These are phyloP conservation scores for Melanotaenia boesemani DNA, from an alignment of 2,797 vertebrate genomes.

Conservation along the genomic window DNA sequence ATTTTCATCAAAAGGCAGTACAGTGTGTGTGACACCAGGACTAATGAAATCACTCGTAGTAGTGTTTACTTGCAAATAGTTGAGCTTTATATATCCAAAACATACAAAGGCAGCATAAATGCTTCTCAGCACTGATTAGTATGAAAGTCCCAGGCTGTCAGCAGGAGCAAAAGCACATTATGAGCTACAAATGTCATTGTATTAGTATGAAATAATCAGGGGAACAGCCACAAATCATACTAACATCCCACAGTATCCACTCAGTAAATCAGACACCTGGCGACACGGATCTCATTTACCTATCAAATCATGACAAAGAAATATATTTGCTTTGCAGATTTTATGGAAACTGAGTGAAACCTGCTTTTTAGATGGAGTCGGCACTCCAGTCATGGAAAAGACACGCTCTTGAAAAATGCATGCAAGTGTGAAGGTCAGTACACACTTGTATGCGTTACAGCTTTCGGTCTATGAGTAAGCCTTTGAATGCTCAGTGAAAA, in stretches of 20 bases:
- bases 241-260: constrained; percentile 19
- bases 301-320: neutral
- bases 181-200: constrained; percentile 56
- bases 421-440: constrained; percentile 55
- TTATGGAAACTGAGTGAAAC: constrained; percentile 20
- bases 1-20: constrained; percentile 26
- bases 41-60: constrained; percentile 41
- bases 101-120: constrained; percentile 38
- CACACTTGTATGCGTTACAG: neutral
- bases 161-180: constrained; percentile 51
- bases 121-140: constrained; percentile 50
- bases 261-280: constrained; percentile 10
- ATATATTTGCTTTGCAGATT: constrained; percentile 52
- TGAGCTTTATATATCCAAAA: constrained; percentile 43
- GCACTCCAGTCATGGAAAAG: constrained; percentile 42
- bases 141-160: constrained; percentile 38
- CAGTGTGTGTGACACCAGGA: constrained; percentile 28
- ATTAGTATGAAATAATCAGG: constrained; percentile 25
- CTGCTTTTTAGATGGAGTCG: constrained; percentile 37
- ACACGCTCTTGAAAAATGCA: constrained; percentile 39
- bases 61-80: constrained; percentile 36
- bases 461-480: constrained; percentile 48
- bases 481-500: constrained; percentile 43
- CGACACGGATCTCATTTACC: neutral
- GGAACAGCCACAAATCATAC: constrained; percentile 26